Base-by-base conservation (phyloP, 2,888 invertebrate species). In the Notodonta dromedarius region DNA sequence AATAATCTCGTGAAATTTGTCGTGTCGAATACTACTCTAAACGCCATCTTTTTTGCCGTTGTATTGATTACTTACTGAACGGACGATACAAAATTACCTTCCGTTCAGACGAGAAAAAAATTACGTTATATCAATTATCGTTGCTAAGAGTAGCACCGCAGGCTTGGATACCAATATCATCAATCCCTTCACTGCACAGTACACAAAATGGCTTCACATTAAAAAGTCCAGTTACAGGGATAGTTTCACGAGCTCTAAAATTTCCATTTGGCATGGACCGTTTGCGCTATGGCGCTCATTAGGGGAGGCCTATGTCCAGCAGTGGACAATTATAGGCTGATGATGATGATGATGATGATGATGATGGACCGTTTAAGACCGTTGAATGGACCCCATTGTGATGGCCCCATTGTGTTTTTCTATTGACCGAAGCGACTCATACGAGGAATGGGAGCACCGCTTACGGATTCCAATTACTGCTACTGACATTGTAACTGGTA, bases 191-290 rank as follows among this genome's bases (percentile, higher is more conserved):
- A 58, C 46, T n/a, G n/a, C 46, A 46, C 62, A 24, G 48, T 16
- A n/a, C 42, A 16, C 51, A 39, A 62, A 64, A 62, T 62, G 35
- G 59, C 63, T 7, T 57, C 58, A 56, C 59, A 69, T 76, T 74
- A 72, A 80, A 85, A 86, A 87, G 82, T 80, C 76, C 78, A 77
- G 69, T 79, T 74, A 78, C 74, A 70, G 75, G 82, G 80, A 86
- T 85, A 88, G 84, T 85, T 85, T 78, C 82, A 76, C 77, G 80
- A 77, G 81, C 85, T 80, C 80, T 89, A 84, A 90, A 91, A 90
- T 91, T 89, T 90, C 91, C 91, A 91, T 91, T 89, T 82, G 81
- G 83, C 84, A 76, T 79, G 75, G 84, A 84, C 74, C 91, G 83
- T 90, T 91, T 91, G n/a, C n/a, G n/a, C n/a, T n/a, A n/a, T n/a